phyloP scores from a whole-genome alignment of 2,888 invertebrate genomes.

The Callosobruchus maculatus region DNA sequence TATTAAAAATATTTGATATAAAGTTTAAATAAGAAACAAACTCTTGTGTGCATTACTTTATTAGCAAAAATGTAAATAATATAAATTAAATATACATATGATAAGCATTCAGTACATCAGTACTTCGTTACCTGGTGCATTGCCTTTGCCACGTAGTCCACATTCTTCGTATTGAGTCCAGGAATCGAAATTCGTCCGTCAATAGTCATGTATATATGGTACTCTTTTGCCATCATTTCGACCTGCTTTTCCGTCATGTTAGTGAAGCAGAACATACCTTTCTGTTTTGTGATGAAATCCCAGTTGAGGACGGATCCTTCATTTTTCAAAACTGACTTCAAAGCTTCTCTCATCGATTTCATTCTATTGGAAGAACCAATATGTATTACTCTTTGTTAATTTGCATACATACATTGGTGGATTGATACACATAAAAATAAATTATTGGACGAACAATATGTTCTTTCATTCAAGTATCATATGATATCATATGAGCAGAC shows the following conservation, averaged over 20 bases:
- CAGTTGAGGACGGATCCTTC: conserved; percentile 59
- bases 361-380: conserved; percentile 44
- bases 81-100: not conserved
- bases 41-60: not conserved
- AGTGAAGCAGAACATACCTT: conserved; percentile 71
- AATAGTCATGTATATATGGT: conserved; percentile 61
- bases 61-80: not conserved
- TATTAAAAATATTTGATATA: no score
- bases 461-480: no score
- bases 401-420: no score
- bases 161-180: conserved; percentile 62
- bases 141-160: conserved; percentile 60
- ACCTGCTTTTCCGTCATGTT: conserved; percentile 61
- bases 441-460: no score
- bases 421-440: no score
- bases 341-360: conserved; percentile 55
- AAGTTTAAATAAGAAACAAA: no score
- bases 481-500: no score
- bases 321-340: conserved; percentile 55
- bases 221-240: conserved; percentile 55
- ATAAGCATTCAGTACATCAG: conserved; percentile 18
- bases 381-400: no score
- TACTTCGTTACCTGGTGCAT: conserved; percentile 63
- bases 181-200: conserved; percentile 67
- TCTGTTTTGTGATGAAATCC: conserved; percentile 66